Evolutionary conservation across 2,888 invertebrate species (phyloP).

Genomic region (Nephrotoma flavescens): DNA sequence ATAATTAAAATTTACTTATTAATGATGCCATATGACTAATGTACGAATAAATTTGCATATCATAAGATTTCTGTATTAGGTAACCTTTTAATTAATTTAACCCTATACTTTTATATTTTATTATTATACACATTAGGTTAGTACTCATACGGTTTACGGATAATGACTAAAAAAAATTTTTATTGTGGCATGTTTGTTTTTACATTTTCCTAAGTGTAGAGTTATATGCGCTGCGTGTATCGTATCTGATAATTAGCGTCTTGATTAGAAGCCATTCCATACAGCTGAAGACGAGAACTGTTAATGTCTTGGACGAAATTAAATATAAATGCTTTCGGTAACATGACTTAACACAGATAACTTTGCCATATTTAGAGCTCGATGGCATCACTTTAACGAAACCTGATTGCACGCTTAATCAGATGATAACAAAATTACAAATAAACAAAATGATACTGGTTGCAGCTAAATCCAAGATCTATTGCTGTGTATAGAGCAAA

Average conservation of each 20-base stretch:
- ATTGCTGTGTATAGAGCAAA: no score
- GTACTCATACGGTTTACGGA: neutral
- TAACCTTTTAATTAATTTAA: neutral
- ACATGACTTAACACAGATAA: no score
- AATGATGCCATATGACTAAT: neutral
- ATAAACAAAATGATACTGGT: neutral
- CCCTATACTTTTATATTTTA: neutral
- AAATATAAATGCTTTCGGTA: no score
- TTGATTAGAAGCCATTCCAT: neutral
- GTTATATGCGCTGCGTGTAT: neutral
- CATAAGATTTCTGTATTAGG: neutral
- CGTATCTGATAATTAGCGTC: neutral
- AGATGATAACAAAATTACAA: no score
- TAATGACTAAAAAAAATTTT: neutral
- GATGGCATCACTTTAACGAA: no score
- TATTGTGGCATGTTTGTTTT: neutral
- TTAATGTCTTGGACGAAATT: no score
- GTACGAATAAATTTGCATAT: neutral
- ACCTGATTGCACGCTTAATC: no score
- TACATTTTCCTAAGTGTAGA: neutral
- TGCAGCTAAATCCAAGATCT: no score
- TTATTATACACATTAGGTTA: neutral
- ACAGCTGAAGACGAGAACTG: no score
- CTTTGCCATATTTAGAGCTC: no score
- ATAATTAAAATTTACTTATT: neutral